Conservation (phyloP, 2,888 invertebrate genomes). For the Athetis lepigone region DNA sequence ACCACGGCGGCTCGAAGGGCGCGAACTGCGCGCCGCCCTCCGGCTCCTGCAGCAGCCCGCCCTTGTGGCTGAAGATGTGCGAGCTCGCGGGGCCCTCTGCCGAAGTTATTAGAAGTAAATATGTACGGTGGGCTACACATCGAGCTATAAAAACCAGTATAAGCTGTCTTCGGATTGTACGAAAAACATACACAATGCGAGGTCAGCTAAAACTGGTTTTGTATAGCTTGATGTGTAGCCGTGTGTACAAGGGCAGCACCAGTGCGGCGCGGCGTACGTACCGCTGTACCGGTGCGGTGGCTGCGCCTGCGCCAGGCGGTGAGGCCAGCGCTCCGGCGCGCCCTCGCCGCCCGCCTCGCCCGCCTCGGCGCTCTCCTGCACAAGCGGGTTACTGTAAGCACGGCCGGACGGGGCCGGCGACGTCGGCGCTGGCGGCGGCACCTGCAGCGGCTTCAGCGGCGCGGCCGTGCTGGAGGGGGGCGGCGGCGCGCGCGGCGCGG, state of each 20-base stretch:
- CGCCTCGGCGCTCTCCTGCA: constrained; percentile 60
- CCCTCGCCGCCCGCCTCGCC: constrained; percentile 44
- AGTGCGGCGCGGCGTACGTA: constrained; percentile 33
- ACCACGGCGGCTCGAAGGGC: constrained; percentile 75
- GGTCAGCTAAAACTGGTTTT: no score
- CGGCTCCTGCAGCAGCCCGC: constrained; percentile 91
- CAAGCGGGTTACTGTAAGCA: constrained; percentile 18
- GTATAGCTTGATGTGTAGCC: no score
- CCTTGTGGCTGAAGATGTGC: constrained; percentile 94
- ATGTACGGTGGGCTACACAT: no score
- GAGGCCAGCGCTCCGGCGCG: constrained; percentile 80
- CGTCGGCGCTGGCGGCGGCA: no score
- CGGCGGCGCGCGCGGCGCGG: constrained; percentile 83
- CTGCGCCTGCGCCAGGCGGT: constrained; percentile 85
- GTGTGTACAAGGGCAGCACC: no score
- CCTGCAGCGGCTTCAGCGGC: constrained; percentile 54
- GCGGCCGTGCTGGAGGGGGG: constrained; percentile 47
- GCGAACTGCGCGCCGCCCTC: constrained; percentile 69
- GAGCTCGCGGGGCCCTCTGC: constrained; percentile 76
- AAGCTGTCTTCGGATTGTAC: no score
- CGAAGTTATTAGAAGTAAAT: no score
- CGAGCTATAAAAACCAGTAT: no score
- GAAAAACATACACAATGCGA: no score
- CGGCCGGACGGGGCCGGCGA: no score
- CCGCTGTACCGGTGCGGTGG: constrained; percentile 76